Evolutionary conservation across 2,113 vertebrate species (phyloP).

Genomic region (Heterocephalus glaber): DNA sequence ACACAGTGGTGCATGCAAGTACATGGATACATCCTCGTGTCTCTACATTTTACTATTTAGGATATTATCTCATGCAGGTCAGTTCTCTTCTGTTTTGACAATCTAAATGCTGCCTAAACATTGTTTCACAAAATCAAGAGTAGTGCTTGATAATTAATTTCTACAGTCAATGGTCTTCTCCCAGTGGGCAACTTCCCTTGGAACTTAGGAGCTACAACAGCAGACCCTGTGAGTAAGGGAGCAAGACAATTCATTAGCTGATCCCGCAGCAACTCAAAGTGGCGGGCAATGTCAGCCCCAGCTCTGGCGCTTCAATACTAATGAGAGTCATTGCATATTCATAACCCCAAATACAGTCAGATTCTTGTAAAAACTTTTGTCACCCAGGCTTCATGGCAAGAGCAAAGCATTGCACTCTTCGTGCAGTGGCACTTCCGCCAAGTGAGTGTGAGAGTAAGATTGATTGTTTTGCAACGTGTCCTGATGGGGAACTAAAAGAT

Average conservation of each 20-base stretch:
- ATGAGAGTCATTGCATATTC: conserved; percentile 93
- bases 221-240: conserved; percentile 80
- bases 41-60: conserved; percentile 62
- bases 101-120: conserved; percentile 80
- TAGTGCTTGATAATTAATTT: conserved; percentile 85
- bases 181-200: conserved; percentile 85
- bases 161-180: conserved; percentile 83
- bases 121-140: conserved; percentile 84
- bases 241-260: conserved; percentile 91
- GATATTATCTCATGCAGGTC: conserved; percentile 74
- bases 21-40: conserved; percentile 34
- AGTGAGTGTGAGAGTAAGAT: conserved; percentile 90
- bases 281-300: conserved; percentile 88
- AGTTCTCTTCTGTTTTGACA: conserved; percentile 84
- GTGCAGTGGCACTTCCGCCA: conserved; percentile 87
- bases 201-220: conserved; percentile 82
- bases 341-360: conserved; percentile 91
- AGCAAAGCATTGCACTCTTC: conserved; percentile 85
- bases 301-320: conserved; percentile 90
- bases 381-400: conserved; percentile 86
- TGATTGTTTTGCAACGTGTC: conserved; percentile 95
- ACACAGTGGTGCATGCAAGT: conserved; percentile 4
- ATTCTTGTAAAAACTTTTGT: conserved; percentile 91
- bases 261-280: conserved; percentile 87
- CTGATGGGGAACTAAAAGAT: conserved; percentile 94